phyloP scores from a whole-genome alignment of 2,888 invertebrate genomes.

The Eilema sororculum region DNA sequence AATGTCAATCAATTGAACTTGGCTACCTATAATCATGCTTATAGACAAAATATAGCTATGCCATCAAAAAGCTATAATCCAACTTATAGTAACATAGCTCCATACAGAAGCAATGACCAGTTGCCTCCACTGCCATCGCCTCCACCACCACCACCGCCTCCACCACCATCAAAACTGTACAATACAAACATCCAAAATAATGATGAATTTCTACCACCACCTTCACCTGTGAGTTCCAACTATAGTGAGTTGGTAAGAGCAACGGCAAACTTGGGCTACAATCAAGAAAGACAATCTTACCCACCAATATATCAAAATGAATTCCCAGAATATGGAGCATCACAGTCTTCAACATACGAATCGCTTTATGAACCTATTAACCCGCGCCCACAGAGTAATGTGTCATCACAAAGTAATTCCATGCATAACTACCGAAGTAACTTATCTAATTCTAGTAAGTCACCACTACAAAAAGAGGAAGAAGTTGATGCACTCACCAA shows the following conservation, averaged over 20 bases:
- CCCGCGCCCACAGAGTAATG: conserved; percentile 89
- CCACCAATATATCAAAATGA: conserved; percentile 91
- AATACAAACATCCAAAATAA: conserved; percentile 71
- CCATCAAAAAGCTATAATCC: conserved; percentile 68
- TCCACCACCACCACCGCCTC: conserved; percentile 84
- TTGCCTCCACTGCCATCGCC: conserved; percentile 86
- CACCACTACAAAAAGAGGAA: conserved; percentile 89
- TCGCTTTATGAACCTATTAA: conserved; percentile 97
- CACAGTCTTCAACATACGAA: conserved; percentile 90
- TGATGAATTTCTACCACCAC: conserved; percentile 93
- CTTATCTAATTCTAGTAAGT: conserved; percentile 62
- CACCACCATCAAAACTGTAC: conserved; percentile 57
- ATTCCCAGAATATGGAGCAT: conserved; percentile 74
- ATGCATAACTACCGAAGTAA: conserved; percentile 58
- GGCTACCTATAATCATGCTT: conserved; percentile 55
- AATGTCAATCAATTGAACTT: conserved; percentile 69
- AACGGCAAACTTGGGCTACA: conserved; percentile 88
- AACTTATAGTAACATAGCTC: conserved; percentile 88
- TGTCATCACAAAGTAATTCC: conserved; percentile 59
- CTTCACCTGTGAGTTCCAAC: conserved; percentile 96
- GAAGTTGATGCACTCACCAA: conserved; percentile 96
- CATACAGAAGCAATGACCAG: conserved; percentile 73
- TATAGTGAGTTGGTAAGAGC: conserved; percentile 95
- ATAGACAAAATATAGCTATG: conserved; percentile 55
- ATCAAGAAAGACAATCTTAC: conserved; percentile 87